Base-by-base conservation (phyloP, 2,113 vertebrate species). In the Proteles cristata region DNA sequence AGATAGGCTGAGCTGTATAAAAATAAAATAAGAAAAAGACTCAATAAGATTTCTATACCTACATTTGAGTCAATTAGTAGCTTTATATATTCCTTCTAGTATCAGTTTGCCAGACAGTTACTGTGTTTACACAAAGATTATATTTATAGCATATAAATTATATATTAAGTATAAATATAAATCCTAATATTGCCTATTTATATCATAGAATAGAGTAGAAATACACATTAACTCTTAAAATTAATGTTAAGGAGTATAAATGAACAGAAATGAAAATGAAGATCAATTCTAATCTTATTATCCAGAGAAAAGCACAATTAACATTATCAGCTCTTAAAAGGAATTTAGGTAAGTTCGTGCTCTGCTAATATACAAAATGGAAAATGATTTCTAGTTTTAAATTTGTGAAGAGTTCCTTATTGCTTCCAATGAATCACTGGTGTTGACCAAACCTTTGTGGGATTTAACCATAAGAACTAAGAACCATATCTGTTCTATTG, bases 191-290 rank as follows among this genome's bases (percentile, higher is more conserved):
- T 53, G 12, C 16, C 28, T 28, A 19, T 21, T 93, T 28, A 66
- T 83, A 35, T n/a, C 86, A n/a, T 39, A 45, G 6, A 85, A 31
- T 89, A 43, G 48, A 88, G 63, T 39, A 76, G 9, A 61, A 77
- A 71, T 86, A n/a, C 4, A 28, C 82, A 76, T 71, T 77, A 71
- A 79, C 26, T 35, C 17, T 76, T 53, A 33, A 88, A 81, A 15
- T 81, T 71, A 77, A 53, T 81, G 61, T 92, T 69, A 86, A 83
- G 33, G 31, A 79, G 65, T 43, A 82, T 63, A 82, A 95, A 71
- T 89, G 26, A 96, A 11, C 26, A 93, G 31, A 86, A 88, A 55
- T 95, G 12, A 84, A 93, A 93, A 48, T 26, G 63, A 83, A 94
- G 4, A 43, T 69, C 19, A n/a, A 68, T 23, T 93, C 5, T 83